Base-by-base conservation (phyloP, 92 coral and sea anemone species). In the Virgularia gustaviana region DNA sequence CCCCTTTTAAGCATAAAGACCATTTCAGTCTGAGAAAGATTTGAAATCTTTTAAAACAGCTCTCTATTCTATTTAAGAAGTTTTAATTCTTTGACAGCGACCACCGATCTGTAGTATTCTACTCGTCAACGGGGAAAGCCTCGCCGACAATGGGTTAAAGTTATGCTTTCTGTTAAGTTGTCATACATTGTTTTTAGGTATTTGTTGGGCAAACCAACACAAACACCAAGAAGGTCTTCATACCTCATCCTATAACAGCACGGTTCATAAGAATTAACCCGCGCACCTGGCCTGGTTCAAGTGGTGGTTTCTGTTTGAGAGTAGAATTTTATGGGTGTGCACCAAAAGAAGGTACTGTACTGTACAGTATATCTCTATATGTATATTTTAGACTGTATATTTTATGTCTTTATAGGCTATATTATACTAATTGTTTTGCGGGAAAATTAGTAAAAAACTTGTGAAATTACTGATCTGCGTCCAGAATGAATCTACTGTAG, bases 271-370 rank as follows among this genome's bases (percentile, higher is more conserved):
- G 96, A 31, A 44, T 92, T 36, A 79, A 83, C 43, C 88, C 92
- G 19, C 56, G 36, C 22, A 55, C 57, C 19, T 16, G 32, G 30
- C 28, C 58, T 22, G 1, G 1, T 9, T 19, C 6, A 15, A 56
- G 23, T 0, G 6, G 11, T 24, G 19, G 5, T 1, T 0, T 11
- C n/a, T 92, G 98, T 23, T 65, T 80, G 65, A 81, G 90, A 16
- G 79, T 87, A 76, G 98, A 89, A 63, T 76, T 92, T 12, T 87
- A 84, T 71, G 98, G 98, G 28, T 92, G 98, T 56, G 78, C 76
- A 49, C 98, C 98, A 10, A 72, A 78, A 15, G 94, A 89, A 87
- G 96, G 98, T 89, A 63, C 38, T 79, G 15, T 24, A 25, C 12
- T 9, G 24, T 32, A 52, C 24, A 23, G 31, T 65, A 2, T 27